A percentile compares a stretch with the other conserved stretches of the same genome.
Conservation (phyloP, 2,888 invertebrate species). For the Nycteola revayana region DNA sequence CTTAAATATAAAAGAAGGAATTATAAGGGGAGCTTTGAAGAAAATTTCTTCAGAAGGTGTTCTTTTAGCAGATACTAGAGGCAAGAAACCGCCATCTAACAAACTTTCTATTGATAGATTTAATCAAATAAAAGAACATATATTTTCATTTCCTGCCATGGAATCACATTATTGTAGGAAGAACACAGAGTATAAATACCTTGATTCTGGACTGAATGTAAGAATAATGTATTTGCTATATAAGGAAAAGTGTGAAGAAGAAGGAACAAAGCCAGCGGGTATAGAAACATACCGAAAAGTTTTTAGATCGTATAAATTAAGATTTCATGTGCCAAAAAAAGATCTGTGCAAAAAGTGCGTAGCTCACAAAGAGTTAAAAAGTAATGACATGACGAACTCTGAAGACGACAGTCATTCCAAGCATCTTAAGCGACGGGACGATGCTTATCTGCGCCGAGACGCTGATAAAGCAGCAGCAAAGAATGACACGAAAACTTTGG, state of each 20-base stretch:
- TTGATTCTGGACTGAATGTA: slow-evolving; percentile 9
- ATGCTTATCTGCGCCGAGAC: slow-evolving; percentile 20
- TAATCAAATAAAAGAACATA: too few species aligned
- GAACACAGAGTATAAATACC: slow-evolving; percentile 1
- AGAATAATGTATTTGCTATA: slow-evolving; percentile 5
- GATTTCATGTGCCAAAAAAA: slow-evolving; percentile 30
- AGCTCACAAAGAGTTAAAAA: slow-evolving; percentile 16
- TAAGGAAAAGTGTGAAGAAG: neutral
- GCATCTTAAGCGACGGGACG: neutral
- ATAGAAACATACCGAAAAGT: slow-evolving; percentile 5
- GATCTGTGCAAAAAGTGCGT: slow-evolving; percentile 29
- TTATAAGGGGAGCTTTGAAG: slow-evolving; percentile 26
- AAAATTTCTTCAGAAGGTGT: slow-evolving; percentile 16
- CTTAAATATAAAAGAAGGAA: slow-evolving; percentile 17
- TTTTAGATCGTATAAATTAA: slow-evolving; percentile 12
- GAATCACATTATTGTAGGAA: slow-evolving; percentile 26
- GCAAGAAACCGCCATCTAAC: slow-evolving; percentile 15
- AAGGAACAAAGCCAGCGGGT: slow-evolving; percentile 1
- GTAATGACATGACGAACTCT: neutral
- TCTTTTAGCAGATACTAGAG: slow-evolving; percentile 22
- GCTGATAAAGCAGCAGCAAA: slow-evolving; percentile 31
- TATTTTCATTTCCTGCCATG: slow-evolving; percentile 31
- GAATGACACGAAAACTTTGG: slow-evolving; percentile 22
- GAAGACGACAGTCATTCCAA: neutral
- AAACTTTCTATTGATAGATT: slow-evolving; percentile 13